These are phyloP conservation scores for Saccostrea cuccullata DNA, from an alignment of 1,140 invertebrate species.

Conservation along the genomic window DNA sequence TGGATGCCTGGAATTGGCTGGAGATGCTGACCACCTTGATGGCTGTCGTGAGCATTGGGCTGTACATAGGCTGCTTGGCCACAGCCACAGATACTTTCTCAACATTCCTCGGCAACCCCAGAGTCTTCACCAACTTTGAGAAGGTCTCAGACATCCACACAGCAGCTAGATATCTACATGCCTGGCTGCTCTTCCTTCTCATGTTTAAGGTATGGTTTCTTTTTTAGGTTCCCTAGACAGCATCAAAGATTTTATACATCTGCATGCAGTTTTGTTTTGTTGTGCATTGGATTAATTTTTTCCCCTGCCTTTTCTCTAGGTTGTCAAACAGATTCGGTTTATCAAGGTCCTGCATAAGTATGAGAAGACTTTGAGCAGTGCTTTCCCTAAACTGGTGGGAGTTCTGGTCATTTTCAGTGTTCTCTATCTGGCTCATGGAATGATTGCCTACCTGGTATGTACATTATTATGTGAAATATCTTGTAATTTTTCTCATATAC, in stretches of 20 bases:
- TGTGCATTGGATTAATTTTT: neutral
- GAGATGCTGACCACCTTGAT: constrained; percentile 64
- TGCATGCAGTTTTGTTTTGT: neutral
- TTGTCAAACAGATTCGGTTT: constrained; percentile 72
- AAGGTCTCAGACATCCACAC: constrained; percentile 64
- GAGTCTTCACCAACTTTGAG: constrained; percentile 69
- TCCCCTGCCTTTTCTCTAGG: constrained; percentile 53
- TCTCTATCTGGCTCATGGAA: constrained; percentile 65
- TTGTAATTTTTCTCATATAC: neutral
- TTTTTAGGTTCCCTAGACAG: no score
- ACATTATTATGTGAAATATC: neutral
- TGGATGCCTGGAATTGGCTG: constrained; percentile 67
- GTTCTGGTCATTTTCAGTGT: constrained; percentile 66
- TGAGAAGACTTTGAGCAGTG: constrained; percentile 64
- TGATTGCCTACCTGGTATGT: constrained; percentile 70
- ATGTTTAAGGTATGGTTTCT: constrained; percentile 66
- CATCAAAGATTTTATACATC: neutral
- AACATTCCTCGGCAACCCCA: constrained; percentile 56
- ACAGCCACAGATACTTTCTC: constrained; percentile 65
- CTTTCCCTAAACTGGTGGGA: constrained; percentile 61
- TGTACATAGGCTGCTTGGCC: constrained; percentile 71
- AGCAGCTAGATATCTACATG: constrained; percentile 67
- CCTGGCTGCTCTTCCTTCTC: constrained; percentile 69
- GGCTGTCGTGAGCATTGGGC: constrained; percentile 59
- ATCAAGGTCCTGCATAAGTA: constrained; percentile 67